These are phyloP conservation scores for Stichopus chloronotus DNA, from an alignment of 35 echinoderm and acorn worm species.

Conservation along the genomic window DNA sequence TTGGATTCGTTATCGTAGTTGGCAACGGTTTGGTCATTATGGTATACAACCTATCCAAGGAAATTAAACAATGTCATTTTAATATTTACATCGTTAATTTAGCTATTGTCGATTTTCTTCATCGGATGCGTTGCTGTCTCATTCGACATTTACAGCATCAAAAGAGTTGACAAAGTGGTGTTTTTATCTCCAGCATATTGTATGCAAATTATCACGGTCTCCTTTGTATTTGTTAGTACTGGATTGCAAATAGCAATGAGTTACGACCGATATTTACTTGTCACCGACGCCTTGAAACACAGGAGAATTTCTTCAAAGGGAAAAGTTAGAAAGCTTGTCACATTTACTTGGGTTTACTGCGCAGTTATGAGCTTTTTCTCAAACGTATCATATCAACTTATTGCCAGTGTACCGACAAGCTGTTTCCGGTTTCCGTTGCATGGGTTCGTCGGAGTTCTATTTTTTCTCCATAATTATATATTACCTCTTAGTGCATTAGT, in stretches of 20 bases:
- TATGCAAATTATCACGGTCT: no score
- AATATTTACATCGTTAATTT: no score
- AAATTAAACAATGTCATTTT: background rate
- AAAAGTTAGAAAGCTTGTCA: background rate
- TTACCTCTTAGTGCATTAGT: background rate
- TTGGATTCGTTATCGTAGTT: background rate
- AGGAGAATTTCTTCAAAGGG: background rate
- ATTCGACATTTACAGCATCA: background rate
- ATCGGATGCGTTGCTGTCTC: background rate
- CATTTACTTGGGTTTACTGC: background rate
- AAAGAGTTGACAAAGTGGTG: background rate
- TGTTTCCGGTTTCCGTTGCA: background rate
- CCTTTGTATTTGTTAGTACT: background rate
- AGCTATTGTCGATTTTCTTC: background rate
- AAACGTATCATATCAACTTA: background rate
- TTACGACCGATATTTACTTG: background rate
- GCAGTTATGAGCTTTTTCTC: no score
- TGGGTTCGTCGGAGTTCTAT: background rate
- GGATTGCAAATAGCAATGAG: background rate
- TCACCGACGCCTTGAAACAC: conserved; percentile 12
- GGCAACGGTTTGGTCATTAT: background rate
- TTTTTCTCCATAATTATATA: background rate
- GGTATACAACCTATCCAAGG: background rate
- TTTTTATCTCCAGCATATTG: background rate
- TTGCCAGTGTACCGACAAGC: background rate